phyloP scores from a whole-genome alignment of 1,140 invertebrate species.

The Theocolax elegans region DNA sequence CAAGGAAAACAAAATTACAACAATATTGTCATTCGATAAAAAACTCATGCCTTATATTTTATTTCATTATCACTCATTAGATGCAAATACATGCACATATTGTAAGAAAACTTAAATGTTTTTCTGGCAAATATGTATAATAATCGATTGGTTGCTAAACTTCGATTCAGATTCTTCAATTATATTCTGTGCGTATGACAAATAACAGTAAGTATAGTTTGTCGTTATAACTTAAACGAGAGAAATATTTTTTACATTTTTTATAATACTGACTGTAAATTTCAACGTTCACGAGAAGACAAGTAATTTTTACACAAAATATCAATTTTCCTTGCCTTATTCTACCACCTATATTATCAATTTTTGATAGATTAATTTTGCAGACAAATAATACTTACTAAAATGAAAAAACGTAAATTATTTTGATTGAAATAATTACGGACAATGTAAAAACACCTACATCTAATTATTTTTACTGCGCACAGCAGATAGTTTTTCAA shows the following conservation, averaged over 20 bases:
- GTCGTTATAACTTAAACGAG: neutral
- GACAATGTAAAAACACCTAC: too few species aligned
- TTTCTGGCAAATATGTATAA: conserved; percentile 3
- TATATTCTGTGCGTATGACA: neutral
- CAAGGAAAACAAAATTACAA: neutral
- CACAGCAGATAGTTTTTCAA: too few species aligned
- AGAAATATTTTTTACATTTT: too few species aligned
- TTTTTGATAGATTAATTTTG: neutral
- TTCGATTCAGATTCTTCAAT: neutral
- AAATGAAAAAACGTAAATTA: neutral
- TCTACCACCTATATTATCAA: neutral
- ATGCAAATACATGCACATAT: conserved; percentile 15
- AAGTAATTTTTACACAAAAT: conserved; percentile 4
- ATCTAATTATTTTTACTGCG: too few species aligned
- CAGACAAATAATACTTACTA: neutral
- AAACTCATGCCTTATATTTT: conserved; percentile 28
- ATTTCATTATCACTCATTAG: conserved; percentile 4
- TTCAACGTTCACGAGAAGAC: conserved; percentile 1
- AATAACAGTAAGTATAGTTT: conserved; percentile 11
- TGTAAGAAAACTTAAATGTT: conserved; percentile 20
- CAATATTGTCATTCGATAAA: conserved; percentile 11
- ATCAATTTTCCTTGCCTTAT: neutral
- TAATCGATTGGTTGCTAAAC: neutral
- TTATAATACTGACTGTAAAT: conserved; percentile 28
- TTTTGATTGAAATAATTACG: too few species aligned